Evolutionary conservation across 2,113 vertebrate genomes (phyloP).

Genomic region (Nerophis lumbriciformis): DNA sequence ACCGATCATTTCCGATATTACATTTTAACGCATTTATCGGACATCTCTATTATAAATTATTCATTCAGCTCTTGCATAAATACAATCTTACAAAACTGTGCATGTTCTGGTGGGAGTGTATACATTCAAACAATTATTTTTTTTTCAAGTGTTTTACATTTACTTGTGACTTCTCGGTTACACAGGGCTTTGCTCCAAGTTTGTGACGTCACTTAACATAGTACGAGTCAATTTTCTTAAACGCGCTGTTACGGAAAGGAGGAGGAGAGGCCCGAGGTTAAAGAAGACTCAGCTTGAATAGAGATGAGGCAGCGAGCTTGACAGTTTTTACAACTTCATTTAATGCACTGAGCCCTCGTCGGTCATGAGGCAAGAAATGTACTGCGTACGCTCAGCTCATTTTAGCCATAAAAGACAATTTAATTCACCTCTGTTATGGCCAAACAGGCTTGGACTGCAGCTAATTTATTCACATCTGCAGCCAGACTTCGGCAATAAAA

Average conservation of each 20-base stretch:
- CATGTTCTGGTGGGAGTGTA: too few species aligned
- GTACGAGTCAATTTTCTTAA: not conserved
- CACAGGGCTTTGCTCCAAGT: not conserved
- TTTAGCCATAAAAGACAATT: constrained; percentile 14
- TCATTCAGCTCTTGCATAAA: too few species aligned
- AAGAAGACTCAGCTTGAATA: constrained; percentile 75
- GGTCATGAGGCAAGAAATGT: constrained; percentile 26
- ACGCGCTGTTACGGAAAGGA: not conserved
- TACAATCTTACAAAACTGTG: too few species aligned
- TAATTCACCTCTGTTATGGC: constrained; percentile 31
- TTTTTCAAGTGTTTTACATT: not conserved
- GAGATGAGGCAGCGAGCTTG: constrained; percentile 65
- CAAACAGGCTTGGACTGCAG: constrained; percentile 6
- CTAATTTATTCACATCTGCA: constrained; percentile 11
- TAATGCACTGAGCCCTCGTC: constrained; percentile 38
- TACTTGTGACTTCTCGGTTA: not conserved
- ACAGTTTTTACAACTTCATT: constrained; percentile 57
- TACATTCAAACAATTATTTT: too few species aligned
- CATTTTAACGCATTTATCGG: too few species aligned
- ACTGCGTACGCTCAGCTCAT: constrained; percentile 13
- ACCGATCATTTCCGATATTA: too few species aligned
- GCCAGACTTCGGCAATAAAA: not conserved
- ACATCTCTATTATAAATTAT: too few species aligned
- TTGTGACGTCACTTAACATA: not conserved
- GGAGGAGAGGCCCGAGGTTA: constrained; percentile 58